A percentile compares a stretch with the other conserved stretches of the same genome.
Conservation (phyloP, 2,888 invertebrate species). For the Phaedon cochleariae region DNA sequence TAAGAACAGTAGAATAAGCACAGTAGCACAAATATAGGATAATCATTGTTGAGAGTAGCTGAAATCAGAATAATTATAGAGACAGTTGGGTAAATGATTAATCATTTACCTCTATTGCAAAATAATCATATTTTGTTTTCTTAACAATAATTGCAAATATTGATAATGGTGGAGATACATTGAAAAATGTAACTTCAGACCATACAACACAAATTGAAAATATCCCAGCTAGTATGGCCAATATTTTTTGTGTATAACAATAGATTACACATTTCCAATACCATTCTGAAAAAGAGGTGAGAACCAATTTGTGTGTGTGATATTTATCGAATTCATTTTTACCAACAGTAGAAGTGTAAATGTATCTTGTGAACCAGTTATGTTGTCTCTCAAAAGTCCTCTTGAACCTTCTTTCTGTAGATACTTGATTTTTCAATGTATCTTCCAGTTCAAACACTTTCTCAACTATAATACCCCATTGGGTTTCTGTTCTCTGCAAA, state of each 20-base stretch:
- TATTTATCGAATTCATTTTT: constrained; percentile 39
- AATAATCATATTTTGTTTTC: constrained; percentile 85
- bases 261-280: constrained; percentile 92
- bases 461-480: constrained; percentile 88
- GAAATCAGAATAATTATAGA: constrained; percentile 51
- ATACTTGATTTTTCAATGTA: constrained; percentile 78
- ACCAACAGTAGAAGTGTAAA: constrained; percentile 77
- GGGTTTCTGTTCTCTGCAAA: constrained; percentile 92
- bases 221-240: constrained; percentile 76
- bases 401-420: constrained; percentile 69
- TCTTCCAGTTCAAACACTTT: constrained; percentile 88
- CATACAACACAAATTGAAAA: constrained; percentile 95
- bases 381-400: constrained; percentile 75
- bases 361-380: constrained; percentile 65
- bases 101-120: constrained; percentile 84
- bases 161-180: constrained; percentile 89
- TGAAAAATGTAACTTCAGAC: constrained; percentile 99
- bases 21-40: constrained; percentile 97
- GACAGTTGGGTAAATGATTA: background rate
- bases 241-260: constrained; percentile 77
- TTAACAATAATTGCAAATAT: constrained; percentile 95
- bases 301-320: background rate
- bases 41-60: constrained; percentile 89
- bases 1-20: constrained; percentile 97
- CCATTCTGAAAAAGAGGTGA: constrained; percentile 78